These are phyloP conservation scores for Glossosoma conforme DNA, from an alignment of 1,140 invertebrate genomes.

Conservation along the genomic window DNA sequence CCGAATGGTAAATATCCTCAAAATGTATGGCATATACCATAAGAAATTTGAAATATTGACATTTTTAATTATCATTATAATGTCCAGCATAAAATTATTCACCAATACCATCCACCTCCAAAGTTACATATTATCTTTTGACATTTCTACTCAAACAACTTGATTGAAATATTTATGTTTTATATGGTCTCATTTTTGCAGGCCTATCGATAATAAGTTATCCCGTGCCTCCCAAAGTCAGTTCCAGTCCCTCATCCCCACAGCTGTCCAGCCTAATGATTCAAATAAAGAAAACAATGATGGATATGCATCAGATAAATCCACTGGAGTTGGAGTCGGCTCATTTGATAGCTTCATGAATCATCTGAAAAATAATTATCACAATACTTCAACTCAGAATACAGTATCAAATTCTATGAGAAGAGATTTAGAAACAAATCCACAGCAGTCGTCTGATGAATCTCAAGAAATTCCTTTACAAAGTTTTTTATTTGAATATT, in stretches of 20 bases:
- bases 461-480: conserved; percentile 16
- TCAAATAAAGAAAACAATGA: background rate
- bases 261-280: background rate
- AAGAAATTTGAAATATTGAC: background rate
- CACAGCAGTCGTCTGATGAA: no score
- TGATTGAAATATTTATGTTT: background rate
- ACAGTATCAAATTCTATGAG: no score
- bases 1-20: background rate
- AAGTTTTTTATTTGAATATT: conserved; percentile 7
- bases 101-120: background rate
- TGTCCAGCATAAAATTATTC: background rate
- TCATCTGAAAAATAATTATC: no score
- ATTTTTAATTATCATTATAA: background rate
- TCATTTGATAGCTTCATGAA: background rate
- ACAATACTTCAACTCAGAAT: no score
- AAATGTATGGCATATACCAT: no score
- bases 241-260: background rate
- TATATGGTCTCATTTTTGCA: no score
- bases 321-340: background rate
- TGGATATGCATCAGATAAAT: background rate
- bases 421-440: no score
- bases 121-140: background rate
- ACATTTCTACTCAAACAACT: background rate
- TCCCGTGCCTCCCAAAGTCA: background rate
- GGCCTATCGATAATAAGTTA: background rate